Percentiles rank a stretch among this genome's conserved stretches.
These are phyloP conservation scores for Amorpha juglandis DNA, from an alignment of 2,888 invertebrate species.

Conservation along the genomic window DNA sequence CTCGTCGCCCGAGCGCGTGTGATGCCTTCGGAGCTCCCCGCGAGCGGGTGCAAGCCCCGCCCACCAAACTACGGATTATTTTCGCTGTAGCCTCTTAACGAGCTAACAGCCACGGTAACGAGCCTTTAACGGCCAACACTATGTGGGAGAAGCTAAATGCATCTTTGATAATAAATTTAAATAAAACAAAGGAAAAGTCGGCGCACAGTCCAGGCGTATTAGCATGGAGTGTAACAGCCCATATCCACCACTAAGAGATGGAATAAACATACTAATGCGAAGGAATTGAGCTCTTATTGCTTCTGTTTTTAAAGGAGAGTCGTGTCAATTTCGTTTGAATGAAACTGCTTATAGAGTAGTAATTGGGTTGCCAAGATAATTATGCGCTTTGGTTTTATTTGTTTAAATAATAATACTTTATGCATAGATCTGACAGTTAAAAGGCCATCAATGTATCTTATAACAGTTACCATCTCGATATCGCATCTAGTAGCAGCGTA, in stretches of 20 bases:
- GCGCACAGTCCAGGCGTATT: conserved; percentile 6
- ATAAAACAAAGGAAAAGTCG: conserved; percentile 21
- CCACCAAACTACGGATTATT: no score
- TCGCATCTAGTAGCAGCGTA: no score
- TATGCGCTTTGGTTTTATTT: background rate
- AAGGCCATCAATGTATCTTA: no score
- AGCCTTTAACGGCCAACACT: conserved; percentile 22
- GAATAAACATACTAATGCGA: background rate
- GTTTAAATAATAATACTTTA: no score
- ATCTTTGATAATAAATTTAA: conserved; percentile 24
- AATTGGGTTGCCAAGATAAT: background rate
- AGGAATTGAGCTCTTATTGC: conserved; percentile 5
- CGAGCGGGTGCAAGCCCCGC: no score
- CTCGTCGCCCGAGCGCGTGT: no score
- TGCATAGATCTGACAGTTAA: no score
- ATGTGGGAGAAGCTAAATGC: conserved; percentile 22
- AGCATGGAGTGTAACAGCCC: conserved; percentile 15
- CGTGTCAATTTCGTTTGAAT: background rate
- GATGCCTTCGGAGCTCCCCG: no score
- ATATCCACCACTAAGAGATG: background rate
- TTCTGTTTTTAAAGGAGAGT: background rate
- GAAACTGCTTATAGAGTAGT: background rate
- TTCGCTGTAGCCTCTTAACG: no score
- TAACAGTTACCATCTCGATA: no score
- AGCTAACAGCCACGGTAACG: conserved; percentile 23